Evolutionary conservation across 2,888 invertebrate genomes (phyloP), one percentile per base, ranked within the genome.

Genomic region (Hedychridium roseum): DNA sequence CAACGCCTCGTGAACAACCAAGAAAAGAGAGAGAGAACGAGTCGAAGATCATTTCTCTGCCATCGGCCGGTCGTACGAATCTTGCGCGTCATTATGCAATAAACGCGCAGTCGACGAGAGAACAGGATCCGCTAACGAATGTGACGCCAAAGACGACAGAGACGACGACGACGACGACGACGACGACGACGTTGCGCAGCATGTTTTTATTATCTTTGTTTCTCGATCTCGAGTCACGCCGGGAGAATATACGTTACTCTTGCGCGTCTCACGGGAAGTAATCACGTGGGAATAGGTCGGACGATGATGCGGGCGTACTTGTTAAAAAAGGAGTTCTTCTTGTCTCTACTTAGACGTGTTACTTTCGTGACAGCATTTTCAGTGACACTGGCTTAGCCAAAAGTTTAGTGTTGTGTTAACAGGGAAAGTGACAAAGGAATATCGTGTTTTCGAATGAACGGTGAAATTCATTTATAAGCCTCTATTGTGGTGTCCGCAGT

Each of bases 81-180:
- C 70, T 70, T 67, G 63, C 69, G 69, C 70, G 70, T 71, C 71
- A 74, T 78, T 78, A 78, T 74, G 77, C 77, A 77, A 77, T 69
- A 67, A 62, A 64, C 42, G 46, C 42, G 53, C 60, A 50, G 55
- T 40, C 38, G 59, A 53, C 52, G 44, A 43, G 42, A 52, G 39
- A 49, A 45, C 42, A 48, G 37, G 28, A 18, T 42, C 43, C 31
- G 43, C 16, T 12, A 50, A 27, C 41, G 40, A 51, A 27, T 35
- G 54, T 47, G 50, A 47, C n/a, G n/a, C 46, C 41, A 28, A 14
- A 38, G 46, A 36, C 15, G 54, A 27, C 41, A 38, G 49, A 27
- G 36, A 58, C 49, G 50, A 47, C n/a, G n/a, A 49, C 41, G 30
- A 14, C 42, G 46, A 36, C 51, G 54, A 50, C 55, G 56, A 53